Percentiles rank a stretch among this genome's conserved stretches.
phyloP scores from a whole-genome alignment of 2,797 vertebrate genomes.

The Cygnus olor region DNA sequence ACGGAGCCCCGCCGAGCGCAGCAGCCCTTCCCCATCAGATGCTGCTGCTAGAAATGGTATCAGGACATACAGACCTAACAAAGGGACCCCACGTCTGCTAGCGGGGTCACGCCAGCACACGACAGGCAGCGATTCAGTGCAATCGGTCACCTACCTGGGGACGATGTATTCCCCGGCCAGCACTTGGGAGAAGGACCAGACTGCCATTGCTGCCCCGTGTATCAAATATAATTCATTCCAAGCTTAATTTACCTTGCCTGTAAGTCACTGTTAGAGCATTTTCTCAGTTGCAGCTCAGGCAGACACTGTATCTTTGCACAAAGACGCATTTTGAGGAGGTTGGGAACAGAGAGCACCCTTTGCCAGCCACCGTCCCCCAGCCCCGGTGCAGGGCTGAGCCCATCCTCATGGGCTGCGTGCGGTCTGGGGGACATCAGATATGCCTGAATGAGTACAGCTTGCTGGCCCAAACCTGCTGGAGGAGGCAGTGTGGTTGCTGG shows the following conservation, averaged over 20 bases:
- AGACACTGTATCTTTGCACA: not conserved
- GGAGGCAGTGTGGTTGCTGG: not conserved
- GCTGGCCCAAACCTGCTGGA: not conserved
- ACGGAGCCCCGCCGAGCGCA: not conserved
- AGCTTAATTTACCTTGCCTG: not conserved
- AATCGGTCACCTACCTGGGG: not conserved
- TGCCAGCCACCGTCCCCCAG: not conserved
- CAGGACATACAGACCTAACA: not conserved
- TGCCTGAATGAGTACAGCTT: not conserved
- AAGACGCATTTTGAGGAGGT: not conserved
- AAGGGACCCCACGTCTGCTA: not conserved
- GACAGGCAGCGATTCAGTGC: not conserved
- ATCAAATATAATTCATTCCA: not conserved
- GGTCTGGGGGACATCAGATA: not conserved
- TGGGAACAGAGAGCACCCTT: not conserved
- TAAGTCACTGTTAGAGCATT: not conserved
- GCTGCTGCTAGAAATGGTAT: not conserved
- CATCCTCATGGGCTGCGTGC: not conserved
- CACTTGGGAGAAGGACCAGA: not conserved
- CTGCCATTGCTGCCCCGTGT: not conserved
- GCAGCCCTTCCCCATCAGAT: not conserved
- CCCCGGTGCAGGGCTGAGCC: too few species aligned
- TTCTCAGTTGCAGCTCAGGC: not conserved
- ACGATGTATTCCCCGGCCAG: not conserved
- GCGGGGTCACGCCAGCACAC: not conserved